Conservation (phyloP, 2,888 invertebrate genomes). For the Imbricaverruca yamaguchii region DNA sequence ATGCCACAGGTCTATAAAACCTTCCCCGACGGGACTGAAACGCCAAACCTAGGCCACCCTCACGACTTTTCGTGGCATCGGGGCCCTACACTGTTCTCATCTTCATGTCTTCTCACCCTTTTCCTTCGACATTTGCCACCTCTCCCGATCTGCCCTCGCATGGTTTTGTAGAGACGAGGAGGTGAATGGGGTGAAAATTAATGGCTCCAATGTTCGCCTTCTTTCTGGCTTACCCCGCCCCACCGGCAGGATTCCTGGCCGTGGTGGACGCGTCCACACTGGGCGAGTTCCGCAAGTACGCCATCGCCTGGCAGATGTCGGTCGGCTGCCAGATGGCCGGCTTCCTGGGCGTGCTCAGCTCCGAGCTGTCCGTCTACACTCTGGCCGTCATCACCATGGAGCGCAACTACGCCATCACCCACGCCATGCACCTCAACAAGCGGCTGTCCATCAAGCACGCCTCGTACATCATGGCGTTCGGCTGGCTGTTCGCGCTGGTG, state of each 20-base stretch:
- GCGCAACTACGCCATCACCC: constrained; percentile 92
- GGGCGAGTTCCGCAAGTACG: constrained; percentile 92
- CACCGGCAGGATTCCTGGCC: constrained; percentile 68
- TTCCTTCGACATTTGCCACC: neutral
- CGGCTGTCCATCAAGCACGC: constrained; percentile 81
- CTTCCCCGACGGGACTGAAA: too few relatives aligned
- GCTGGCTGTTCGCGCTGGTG: constrained; percentile 81
- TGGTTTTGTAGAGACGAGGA: constrained; percentile 36
- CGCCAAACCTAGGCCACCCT: too few relatives aligned
- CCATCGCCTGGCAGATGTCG: constrained; percentile 96
- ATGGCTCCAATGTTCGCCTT: too few relatives aligned
- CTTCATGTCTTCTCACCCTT: too few relatives aligned
- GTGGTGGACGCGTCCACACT: constrained; percentile 92
- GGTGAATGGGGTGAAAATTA: too few relatives aligned
- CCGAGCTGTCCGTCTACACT: constrained; percentile 91
- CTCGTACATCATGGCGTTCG: constrained; percentile 79
- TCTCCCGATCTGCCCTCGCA: neutral
- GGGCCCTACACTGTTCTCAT: too few relatives aligned
- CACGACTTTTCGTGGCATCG: too few relatives aligned
- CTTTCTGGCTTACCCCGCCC: neutral
- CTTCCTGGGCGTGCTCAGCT: constrained; percentile 86
- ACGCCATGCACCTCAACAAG: constrained; percentile 95
- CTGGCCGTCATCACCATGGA: constrained; percentile 93
- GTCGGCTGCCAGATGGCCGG: constrained; percentile 88
- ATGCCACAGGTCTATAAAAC: too few relatives aligned